Evolutionary conservation across 2,888 invertebrate species (phyloP).

Genomic region (Rosalia funebris): DNA sequence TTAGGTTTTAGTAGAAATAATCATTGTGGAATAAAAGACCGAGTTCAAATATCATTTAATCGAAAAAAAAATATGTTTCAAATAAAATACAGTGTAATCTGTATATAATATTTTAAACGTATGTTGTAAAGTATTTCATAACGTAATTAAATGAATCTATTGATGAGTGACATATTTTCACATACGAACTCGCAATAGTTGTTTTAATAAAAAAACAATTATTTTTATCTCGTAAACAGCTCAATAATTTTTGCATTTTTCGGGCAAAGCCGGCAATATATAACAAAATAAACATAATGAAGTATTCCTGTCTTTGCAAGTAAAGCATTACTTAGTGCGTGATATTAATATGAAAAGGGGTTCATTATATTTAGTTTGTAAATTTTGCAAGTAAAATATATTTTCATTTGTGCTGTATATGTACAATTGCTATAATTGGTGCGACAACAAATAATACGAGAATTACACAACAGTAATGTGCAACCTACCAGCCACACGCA

Average conservation of each 20-base stretch:
- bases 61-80: too few relatives aligned
- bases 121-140: too few relatives aligned
- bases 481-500: constrained; percentile 67
- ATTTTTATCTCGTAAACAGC: too few relatives aligned
- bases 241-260: constrained; percentile 4
- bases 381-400: background rate
- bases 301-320: background rate
- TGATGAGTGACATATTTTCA: too few relatives aligned
- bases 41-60: too few relatives aligned
- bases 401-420: constrained; percentile 37
- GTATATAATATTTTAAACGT: too few relatives aligned
- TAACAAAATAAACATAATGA: background rate
- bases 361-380: background rate
- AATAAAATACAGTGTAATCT: too few relatives aligned
- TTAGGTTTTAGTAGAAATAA: too few relatives aligned
- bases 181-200: too few relatives aligned
- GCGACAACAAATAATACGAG: constrained; percentile 38
- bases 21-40: too few relatives aligned
- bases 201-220: too few relatives aligned
- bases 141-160: too few relatives aligned
- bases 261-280: background rate
- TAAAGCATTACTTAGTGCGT: background rate
- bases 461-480: constrained; percentile 50
- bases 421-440: constrained; percentile 47
- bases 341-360: background rate